A percentile compares a stretch with the other conserved stretches of the same genome.
These are phyloP conservation scores for Athalia cordata DNA, from an alignment of 2,888 invertebrate species.

Conservation along the genomic window DNA sequence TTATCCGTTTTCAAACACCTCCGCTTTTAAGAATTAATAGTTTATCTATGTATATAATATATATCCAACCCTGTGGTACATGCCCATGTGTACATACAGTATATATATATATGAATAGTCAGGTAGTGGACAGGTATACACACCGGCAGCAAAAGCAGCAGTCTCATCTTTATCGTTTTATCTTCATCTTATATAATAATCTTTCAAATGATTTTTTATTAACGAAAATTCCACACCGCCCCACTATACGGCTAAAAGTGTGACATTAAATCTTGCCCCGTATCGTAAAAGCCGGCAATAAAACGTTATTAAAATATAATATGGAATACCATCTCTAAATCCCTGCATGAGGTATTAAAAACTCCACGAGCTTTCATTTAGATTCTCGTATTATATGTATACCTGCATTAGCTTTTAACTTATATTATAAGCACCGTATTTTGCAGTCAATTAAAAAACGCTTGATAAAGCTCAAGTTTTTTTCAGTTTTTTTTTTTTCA, in stretches of 20 bases:
- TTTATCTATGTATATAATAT: background rate
- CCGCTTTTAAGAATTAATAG: slow-evolving; percentile 8
- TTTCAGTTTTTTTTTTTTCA: background rate
- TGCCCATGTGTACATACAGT: too few species aligned
- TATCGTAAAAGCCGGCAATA: slow-evolving; percentile 18
- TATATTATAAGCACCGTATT: background rate
- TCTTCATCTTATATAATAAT: background rate
- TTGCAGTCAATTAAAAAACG: slow-evolving; percentile 22
- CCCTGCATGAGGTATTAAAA: too few species aligned
- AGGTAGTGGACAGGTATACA: background rate
- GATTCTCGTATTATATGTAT: background rate
- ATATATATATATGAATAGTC: background rate
- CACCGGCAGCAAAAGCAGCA: too few species aligned
- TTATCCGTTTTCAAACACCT: slow-evolving; percentile 1
- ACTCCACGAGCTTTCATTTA: background rate
- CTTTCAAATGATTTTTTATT: slow-evolving; percentile 6
- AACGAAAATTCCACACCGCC: background rate
- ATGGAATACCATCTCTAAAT: too few species aligned
- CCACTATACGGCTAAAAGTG: background rate
- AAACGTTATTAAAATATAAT: background rate
- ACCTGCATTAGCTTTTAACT: too few species aligned
- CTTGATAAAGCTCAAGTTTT: background rate
- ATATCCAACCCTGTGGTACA: too few species aligned
- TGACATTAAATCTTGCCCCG: slow-evolving; percentile 30
- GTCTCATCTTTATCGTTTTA: too few species aligned